phyloP scores from a whole-genome alignment of 53 echinoderm and acorn worm species.

The Mesocentrotus franciscanus region DNA sequence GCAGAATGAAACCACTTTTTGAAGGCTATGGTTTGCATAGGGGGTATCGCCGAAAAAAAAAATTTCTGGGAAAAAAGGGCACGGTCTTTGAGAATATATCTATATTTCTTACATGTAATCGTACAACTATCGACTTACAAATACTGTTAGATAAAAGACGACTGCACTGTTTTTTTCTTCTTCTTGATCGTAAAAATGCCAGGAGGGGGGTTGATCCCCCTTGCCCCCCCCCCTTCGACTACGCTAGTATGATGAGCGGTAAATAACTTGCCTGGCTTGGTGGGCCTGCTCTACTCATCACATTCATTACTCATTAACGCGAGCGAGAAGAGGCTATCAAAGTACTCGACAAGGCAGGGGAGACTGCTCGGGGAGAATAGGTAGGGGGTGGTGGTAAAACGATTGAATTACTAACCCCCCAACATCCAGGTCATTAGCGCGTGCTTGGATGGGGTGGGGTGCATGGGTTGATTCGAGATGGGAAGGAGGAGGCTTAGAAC shows the following conservation, averaged over 20 bases:
- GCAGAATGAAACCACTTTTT: too few species aligned
- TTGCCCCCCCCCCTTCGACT: too few species aligned
- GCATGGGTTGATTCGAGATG: neutral
- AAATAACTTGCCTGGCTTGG: neutral
- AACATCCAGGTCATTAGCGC: constrained; percentile 46
- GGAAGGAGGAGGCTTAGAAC: neutral
- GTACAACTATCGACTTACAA: too few species aligned
- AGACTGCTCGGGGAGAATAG: constrained; percentile 8
- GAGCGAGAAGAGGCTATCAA: constrained; percentile 19
- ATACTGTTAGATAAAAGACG: too few species aligned
- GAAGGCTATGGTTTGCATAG: too few species aligned
- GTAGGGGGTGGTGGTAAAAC: neutral
- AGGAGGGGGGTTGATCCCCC: too few species aligned
- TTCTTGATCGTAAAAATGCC: too few species aligned
- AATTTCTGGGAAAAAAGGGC: too few species aligned
- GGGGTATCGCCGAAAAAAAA: too few species aligned
- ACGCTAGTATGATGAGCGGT: neutral
- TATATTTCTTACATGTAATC: too few species aligned
- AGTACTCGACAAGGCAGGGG: constrained; percentile 8
- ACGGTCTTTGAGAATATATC: too few species aligned
- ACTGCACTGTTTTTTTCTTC: too few species aligned
- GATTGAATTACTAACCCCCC: constrained; percentile 17
- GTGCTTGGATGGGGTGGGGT: constrained; percentile 20
- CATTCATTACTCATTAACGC: constrained; percentile 56
- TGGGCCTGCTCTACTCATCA: constrained; percentile 27